A percentile compares a stretch with the other conserved stretches of the same genome.
These are phyloP conservation scores for Erannis defoliaria DNA, from an alignment of 2,888 invertebrate genomes.

Conservation along the genomic window DNA sequence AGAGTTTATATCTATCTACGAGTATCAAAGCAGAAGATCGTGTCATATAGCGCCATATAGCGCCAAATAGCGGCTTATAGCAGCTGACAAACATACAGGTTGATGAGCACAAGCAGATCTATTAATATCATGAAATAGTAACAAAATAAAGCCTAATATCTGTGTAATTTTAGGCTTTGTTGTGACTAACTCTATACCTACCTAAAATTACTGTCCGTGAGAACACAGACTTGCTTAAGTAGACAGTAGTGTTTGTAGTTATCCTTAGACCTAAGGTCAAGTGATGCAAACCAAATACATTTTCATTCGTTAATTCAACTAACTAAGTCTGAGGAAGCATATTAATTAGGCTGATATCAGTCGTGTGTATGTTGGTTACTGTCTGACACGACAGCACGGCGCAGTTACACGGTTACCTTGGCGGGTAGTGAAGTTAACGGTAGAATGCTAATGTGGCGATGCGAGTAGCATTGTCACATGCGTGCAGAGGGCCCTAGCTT, in stretches of 20 bases:
- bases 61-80: no score
- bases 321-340: constrained; percentile 43
- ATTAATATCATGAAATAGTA: no score
- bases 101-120: no score
- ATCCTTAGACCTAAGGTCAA: constrained; percentile 34
- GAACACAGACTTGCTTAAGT: neutral
- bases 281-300: constrained; percentile 44
- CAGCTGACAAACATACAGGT: no score
- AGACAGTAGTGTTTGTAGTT: neutral
- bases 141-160: no score
- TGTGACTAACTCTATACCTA: neutral
- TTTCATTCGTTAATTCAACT: constrained; percentile 44
- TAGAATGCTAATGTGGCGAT: constrained; percentile 80
- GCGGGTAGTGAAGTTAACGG: constrained; percentile 73
- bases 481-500: constrained; percentile 61
- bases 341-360: constrained; percentile 46
- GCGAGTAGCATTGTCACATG: constrained; percentile 68
- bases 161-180: neutral
- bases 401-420: constrained; percentile 42
- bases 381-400: constrained; percentile 35
- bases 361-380: constrained; percentile 36
- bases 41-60: no score
- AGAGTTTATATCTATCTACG: no score
- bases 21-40: no score
- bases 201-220: neutral